Evolutionary conservation across 2,113 vertebrate species (phyloP).

Genomic region (Atrichornis clamosus): DNA sequence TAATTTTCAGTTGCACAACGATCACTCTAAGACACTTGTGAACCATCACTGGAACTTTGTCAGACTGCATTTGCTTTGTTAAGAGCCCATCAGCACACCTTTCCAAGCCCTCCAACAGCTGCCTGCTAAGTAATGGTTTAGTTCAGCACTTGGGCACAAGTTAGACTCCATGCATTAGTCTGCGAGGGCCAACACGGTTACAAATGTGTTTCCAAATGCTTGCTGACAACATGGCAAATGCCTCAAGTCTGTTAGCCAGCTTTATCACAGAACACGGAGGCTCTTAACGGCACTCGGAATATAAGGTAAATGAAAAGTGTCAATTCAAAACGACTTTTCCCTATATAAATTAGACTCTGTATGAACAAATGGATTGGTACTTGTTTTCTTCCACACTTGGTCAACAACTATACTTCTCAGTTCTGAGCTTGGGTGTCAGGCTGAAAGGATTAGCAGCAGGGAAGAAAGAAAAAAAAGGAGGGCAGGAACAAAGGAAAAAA

Average conservation of each 20-base stretch:
- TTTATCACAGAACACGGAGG: not conserved
- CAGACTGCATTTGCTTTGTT: not conserved
- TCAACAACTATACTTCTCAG: not conserved
- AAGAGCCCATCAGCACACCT: not conserved
- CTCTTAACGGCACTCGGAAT: not conserved
- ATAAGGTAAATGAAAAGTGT: constrained; percentile 27
- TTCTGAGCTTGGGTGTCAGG: not conserved
- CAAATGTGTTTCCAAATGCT: constrained; percentile 16
- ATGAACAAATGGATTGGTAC: not conserved
- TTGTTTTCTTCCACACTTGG: constrained; percentile 3
- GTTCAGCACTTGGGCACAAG: not conserved
- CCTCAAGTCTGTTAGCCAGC: not conserved
- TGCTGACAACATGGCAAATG: constrained; percentile 20
- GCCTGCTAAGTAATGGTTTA: not conserved
- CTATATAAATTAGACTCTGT: constrained; percentile 12
- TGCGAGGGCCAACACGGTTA: not conserved
- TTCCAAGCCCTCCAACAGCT: not conserved
- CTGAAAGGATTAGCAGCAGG: not conserved
- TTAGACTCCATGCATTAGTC: not conserved
- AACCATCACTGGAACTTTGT: not conserved
- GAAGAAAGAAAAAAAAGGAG: not conserved
- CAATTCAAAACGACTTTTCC: constrained; percentile 24
- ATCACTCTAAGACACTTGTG: not conserved
- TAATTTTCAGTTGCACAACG: not conserved
- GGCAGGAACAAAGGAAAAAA: not conserved